phyloP scores from a whole-genome alignment of 1,140 invertebrate genomes.

The Drosophila kurseongensis region DNA sequence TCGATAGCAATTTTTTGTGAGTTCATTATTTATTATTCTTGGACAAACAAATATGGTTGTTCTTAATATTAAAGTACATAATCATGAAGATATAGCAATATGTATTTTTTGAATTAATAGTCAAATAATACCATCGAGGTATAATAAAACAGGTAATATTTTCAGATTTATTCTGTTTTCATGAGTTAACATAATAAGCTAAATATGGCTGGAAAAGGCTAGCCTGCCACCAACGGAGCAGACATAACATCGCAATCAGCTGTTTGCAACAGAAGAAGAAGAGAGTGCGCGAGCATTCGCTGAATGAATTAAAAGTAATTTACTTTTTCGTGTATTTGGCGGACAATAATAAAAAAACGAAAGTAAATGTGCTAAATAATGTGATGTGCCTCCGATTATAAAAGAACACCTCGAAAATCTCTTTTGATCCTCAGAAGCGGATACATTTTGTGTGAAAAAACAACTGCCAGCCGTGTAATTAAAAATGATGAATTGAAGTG shows the following conservation, averaged over 20 bases:
- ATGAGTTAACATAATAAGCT: neutral
- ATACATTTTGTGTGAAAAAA: neutral
- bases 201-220: neutral
- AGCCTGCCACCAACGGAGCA: neutral
- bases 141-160: neutral
- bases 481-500: slow-evolving; percentile 59
- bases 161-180: neutral
- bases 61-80: too few species aligned
- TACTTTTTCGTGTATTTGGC: slow-evolving; percentile 5
- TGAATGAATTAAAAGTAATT: slow-evolving; percentile 41
- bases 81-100: too few species aligned
- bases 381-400: neutral
- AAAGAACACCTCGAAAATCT: neutral
- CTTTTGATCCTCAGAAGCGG: too few species aligned
- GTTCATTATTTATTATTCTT: too few species aligned
- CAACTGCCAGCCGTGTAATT: slow-evolving; percentile 4
- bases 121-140: too few species aligned
- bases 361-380: neutral
- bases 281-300: slow-evolving; percentile 25
- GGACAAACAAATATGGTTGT: too few species aligned
- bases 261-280: slow-evolving; percentile 29
- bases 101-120: too few species aligned
- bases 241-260: slow-evolving; percentile 16
- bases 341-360: slow-evolving; percentile 1
- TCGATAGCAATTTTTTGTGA: too few species aligned